phyloP scores from a whole-genome alignment of 2,888 invertebrate genomes.

The Lingula anatina region DNA sequence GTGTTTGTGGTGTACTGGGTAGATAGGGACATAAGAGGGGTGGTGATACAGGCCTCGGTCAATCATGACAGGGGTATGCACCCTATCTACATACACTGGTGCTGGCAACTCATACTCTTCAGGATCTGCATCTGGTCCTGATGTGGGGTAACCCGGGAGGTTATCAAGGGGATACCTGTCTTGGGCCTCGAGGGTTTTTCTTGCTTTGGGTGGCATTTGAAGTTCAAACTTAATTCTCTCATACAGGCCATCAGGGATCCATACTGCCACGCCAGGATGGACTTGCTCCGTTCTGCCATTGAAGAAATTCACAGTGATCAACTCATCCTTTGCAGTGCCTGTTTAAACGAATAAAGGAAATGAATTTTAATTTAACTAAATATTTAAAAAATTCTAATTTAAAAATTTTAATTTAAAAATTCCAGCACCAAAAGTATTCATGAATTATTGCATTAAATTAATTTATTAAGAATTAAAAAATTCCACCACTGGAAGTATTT shows the following conservation, averaged over 20 bases:
- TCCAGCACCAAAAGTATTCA: no score
- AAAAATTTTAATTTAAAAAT: no score
- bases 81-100: slow-evolving; percentile 23
- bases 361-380: no score
- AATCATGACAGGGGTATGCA: slow-evolving; percentile 19
- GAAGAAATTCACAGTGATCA: slow-evolving; percentile 41
- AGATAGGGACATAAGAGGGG: slow-evolving; percentile 15
- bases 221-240: slow-evolving; percentile 44
- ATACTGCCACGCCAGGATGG: slow-evolving; percentile 30
- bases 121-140: slow-evolving; percentile 36
- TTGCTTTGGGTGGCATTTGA: slow-evolving; percentile 41
- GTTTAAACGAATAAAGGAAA: slow-evolving; percentile 7
- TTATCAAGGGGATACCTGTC: slow-evolving; percentile 37
- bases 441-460: no score
- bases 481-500: no score
- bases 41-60: slow-evolving; percentile 22
- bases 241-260: slow-evolving; percentile 44
- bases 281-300: slow-evolving; percentile 42
- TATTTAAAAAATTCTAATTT: no score
- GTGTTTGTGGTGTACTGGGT: slow-evolving; percentile 10
- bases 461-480: no score
- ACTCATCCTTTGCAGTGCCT: slow-evolving; percentile 33
- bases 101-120: slow-evolving; percentile 28
- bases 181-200: slow-evolving; percentile 31
- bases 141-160: slow-evolving; percentile 41